Evolutionary conservation across 2,888 invertebrate species (phyloP).

Genomic region (Troilus luridus): DNA sequence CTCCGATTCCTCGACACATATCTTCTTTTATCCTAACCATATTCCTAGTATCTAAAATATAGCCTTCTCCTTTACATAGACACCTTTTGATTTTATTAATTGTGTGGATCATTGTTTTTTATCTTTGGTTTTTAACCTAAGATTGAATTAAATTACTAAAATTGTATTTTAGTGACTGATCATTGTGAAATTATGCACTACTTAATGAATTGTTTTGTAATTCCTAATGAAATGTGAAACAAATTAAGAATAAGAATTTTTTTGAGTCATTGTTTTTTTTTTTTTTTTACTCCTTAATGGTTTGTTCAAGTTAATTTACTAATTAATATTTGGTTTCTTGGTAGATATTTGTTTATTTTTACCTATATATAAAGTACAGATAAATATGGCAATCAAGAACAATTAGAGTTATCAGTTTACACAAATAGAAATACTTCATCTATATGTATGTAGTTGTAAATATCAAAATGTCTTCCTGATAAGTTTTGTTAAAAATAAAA

Average conservation of each 20-base stretch:
- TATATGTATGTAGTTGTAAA: no score
- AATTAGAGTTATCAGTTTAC: no score
- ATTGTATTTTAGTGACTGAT: neutral
- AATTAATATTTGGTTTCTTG: no score
- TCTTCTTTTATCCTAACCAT: neutral
- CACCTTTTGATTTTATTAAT: neutral
- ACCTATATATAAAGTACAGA: no score
- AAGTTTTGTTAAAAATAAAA: no score
- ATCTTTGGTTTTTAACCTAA: conserved; percentile 21
- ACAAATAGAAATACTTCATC: no score
- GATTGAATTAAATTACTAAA: neutral
- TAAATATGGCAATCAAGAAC: no score
- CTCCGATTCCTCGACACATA: conserved; percentile 75
- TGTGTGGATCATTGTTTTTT: conserved; percentile 1
- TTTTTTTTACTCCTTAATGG: neutral
- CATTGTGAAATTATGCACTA: neutral
- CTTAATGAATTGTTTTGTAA: neutral
- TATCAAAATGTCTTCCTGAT: no score
- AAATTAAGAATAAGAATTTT: conserved; percentile 19
- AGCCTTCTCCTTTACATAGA: neutral
- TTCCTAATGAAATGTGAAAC: conserved; percentile 37
- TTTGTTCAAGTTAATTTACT: neutral
- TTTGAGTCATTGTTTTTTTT: neutral
- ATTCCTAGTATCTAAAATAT: neutral
- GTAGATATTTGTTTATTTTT: no score